Base-by-base conservation (phyloP, 1,140 invertebrate genomes). In the Cryptotermes secundus region DNA sequence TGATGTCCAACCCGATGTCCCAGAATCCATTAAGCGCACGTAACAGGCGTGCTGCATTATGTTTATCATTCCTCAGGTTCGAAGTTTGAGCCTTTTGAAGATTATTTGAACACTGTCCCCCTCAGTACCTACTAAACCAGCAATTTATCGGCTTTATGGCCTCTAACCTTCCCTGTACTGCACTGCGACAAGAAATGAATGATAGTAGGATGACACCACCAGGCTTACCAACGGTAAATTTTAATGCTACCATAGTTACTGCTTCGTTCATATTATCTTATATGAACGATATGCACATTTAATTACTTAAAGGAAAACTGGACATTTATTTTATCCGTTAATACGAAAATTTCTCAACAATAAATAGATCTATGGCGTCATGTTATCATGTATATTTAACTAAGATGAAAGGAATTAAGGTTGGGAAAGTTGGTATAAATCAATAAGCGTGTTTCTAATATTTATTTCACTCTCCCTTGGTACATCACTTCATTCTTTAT, bases 141-240 rank as follows among this genome's bases (percentile, higher is more conserved):
- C 14, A 72, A 72, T 72, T 72, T 72, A n/a, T 72, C n/a, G 26
- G 59, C 26, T 72, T 72, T 72, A 72, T 72, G 59, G 59, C 9
- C 59, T 31, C 0, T 72, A 72, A 72, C 59, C n/a, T 72, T 31
- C 9, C 59, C 59, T 14, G 22, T 7, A 72, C 59, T 26, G 59
- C 59, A 72, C 59, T 72, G 59, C 59, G 59, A 72, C 59, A 72
- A 26, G 4, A 72, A 72, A 72, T 72, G 59, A 72, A 72, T 72
- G 45, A 49, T 49, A 19, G 45, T 19, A 22, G 12, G 19, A 49
- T 49, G 59, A 31, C 59, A 72, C 59, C 45, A 49, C 3, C 0
- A 49, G 45, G 26, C 9, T 4, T 31, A n/a, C 59, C 26, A 31
- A 14, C 22, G 10, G 31, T 16, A 1, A 9, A 26, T n/a, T 72